Evolutionary conservation across 2,888 invertebrate genomes (phyloP).

Genomic region (Eupithecia vulgata): DNA sequence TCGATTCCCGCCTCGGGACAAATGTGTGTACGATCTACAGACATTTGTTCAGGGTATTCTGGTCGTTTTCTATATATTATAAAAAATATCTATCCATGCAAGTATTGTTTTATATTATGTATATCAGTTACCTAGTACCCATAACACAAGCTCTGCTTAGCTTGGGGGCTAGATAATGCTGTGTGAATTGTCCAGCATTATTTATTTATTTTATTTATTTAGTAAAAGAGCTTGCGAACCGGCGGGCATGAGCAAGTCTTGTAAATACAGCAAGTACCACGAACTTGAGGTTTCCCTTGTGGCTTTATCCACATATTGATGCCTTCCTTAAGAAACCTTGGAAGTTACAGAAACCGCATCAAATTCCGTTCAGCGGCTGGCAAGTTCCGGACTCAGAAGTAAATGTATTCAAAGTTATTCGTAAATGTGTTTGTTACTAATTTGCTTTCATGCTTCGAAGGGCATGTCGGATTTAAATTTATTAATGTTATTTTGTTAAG

Average conservation of each 20-base stretch:
- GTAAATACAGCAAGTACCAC: not conserved
- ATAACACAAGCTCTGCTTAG: too few relatives aligned
- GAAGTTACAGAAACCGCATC: constrained; percentile 24
- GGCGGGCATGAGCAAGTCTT: not conserved
- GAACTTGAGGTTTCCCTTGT: constrained; percentile 13
- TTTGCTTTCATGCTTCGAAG: not conserved
- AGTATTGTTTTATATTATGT: too few relatives aligned
- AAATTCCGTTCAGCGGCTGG: constrained; percentile 22
- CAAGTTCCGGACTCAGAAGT: constrained; percentile 2
- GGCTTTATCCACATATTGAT: constrained; percentile 19
- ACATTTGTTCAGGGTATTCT: too few relatives aligned
- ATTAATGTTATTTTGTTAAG: not conserved
- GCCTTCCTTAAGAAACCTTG: constrained; percentile 21
- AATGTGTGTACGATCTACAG: too few relatives aligned
- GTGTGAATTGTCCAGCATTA: too few relatives aligned
- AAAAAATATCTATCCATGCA: too few relatives aligned
- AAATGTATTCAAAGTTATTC: constrained; percentile 4
- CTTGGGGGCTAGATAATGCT: too few relatives aligned
- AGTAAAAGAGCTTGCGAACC: not conserved
- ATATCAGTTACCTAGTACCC: too few relatives aligned
- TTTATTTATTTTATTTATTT: too few relatives aligned
- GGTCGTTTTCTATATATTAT: too few relatives aligned
- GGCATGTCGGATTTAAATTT: not conserved
- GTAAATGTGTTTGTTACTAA: not conserved
- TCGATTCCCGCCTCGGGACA: too few relatives aligned